phyloP scores from a whole-genome alignment of 2,113 vertebrate species.

The Phainopepla nitens region DNA sequence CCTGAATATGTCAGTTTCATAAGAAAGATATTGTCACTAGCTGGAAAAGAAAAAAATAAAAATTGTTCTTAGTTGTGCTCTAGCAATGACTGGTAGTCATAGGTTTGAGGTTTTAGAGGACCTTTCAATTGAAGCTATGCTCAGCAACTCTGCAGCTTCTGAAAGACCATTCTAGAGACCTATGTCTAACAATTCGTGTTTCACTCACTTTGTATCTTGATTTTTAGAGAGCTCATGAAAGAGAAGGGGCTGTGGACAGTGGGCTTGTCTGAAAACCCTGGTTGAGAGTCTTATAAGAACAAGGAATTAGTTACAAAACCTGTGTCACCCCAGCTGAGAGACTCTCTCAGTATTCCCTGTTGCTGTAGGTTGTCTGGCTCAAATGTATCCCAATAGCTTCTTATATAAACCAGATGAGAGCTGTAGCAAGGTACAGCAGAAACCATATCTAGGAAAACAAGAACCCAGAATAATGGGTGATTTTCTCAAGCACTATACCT shows the following conservation, averaged over 20 bases:
- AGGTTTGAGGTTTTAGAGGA: neutral
- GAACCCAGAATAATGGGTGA: neutral
- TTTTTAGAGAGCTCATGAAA: neutral
- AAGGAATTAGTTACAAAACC: neutral
- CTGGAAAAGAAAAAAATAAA: neutral
- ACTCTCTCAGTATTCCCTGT: neutral
- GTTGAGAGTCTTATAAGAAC: neutral
- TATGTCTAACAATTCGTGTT: neutral
- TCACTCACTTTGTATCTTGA: neutral
- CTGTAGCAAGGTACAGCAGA: neutral
- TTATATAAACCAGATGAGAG: neutral
- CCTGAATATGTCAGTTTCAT: neutral
- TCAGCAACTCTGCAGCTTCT: neutral
- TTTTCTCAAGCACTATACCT: neutral
- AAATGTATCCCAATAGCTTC: neutral
- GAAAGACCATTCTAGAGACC: neutral
- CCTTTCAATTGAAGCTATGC: neutral
- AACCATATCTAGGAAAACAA: neutral
- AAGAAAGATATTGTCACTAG: neutral
- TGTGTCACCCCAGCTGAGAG: fast-evolving
- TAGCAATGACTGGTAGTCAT: neutral
- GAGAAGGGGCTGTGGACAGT: neutral
- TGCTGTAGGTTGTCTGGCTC: neutral
- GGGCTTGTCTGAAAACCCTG: neutral
- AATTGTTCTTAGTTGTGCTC: neutral